Conservation (phyloP, 2,113 vertebrate species). For the Hydropotes inermis region DNA sequence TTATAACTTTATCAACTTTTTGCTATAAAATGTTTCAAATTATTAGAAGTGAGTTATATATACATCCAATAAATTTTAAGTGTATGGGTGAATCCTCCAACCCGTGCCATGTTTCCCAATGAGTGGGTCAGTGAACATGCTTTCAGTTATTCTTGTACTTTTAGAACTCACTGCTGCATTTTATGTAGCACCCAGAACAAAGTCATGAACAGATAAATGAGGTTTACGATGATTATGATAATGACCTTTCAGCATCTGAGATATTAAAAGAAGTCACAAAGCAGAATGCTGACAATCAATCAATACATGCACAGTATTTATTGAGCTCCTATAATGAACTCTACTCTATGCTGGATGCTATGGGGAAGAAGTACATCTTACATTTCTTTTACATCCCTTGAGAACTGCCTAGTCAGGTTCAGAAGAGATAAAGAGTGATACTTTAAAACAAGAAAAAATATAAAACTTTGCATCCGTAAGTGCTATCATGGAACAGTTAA, state of each 20-base stretch:
- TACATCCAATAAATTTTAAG: background rate
- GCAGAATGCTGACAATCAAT: conserved; percentile 48
- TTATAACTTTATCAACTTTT: background rate
- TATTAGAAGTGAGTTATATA: background rate
- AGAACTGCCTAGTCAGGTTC: background rate
- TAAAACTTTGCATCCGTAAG: background rate
- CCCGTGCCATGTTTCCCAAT: background rate
- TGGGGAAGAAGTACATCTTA: background rate
- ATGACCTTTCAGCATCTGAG: conserved; percentile 48
- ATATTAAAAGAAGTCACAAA: conserved; percentile 54
- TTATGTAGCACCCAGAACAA: conserved; percentile 1
- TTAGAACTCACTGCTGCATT: conserved; percentile 27
- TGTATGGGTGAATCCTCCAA: background rate
- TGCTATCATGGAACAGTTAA: background rate
- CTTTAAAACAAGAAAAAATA: conserved; percentile 13
- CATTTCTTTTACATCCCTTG: background rate
- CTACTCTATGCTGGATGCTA: background rate
- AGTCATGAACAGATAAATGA: conserved; percentile 41
- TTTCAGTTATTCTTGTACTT: conserved; percentile 2
- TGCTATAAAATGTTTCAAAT: background rate
- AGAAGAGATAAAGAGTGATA: background rate
- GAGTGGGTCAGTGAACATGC: background rate
- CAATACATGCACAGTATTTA: conserved; percentile 20
- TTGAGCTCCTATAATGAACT: conserved; percentile 34
- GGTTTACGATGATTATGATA: conserved; percentile 46